Percentiles rank a stretch among this genome's conserved stretches.
Evolutionary conservation across 1,140 invertebrate species (phyloP).

Genomic region (Tribolium castaneum): DNA sequence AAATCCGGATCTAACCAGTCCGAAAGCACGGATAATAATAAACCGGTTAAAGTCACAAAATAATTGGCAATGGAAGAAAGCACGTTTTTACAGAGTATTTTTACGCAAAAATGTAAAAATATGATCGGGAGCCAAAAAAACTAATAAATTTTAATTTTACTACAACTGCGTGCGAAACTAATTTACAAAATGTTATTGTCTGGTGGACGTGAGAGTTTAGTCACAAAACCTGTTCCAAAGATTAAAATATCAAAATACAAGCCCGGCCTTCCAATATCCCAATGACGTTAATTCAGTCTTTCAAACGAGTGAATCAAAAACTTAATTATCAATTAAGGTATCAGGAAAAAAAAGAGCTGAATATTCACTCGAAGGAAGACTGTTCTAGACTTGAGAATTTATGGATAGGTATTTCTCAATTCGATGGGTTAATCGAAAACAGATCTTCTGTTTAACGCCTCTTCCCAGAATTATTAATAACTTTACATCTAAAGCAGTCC

Average conservation of each 20-base stretch:
- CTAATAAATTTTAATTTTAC: neutral
- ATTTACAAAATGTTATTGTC: constrained; percentile 4
- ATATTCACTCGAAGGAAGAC: neutral
- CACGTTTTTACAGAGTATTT: neutral
- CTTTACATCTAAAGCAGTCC: neutral
- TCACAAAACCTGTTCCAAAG: constrained; percentile 7
- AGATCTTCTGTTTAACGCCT: constrained; percentile 6
- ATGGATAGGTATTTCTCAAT: too few species aligned
- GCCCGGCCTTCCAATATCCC: constrained; percentile 36
- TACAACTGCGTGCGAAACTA: neutral
- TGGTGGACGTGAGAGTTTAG: neutral
- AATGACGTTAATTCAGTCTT: constrained; percentile 15
- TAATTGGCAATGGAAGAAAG: constrained; percentile 5
- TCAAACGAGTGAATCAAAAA: constrained; percentile 1
- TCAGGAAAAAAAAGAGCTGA: neutral
- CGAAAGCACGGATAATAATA: constrained; percentile 12
- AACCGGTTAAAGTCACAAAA: constrained; percentile 25
- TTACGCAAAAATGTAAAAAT: neutral
- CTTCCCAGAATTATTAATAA: constrained; percentile 12
- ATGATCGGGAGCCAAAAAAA: too few species aligned
- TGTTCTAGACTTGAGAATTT: too few species aligned
- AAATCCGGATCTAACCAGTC: constrained; percentile 25
- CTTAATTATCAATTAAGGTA: neutral
- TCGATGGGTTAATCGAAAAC: constrained; percentile 3
- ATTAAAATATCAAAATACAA: constrained; percentile 12